Percentiles rank a stretch among this genome's conserved stretches.
These are phyloP conservation scores for Climacteris rufus DNA, from an alignment of 2,113 vertebrate species.

Conservation along the genomic window DNA sequence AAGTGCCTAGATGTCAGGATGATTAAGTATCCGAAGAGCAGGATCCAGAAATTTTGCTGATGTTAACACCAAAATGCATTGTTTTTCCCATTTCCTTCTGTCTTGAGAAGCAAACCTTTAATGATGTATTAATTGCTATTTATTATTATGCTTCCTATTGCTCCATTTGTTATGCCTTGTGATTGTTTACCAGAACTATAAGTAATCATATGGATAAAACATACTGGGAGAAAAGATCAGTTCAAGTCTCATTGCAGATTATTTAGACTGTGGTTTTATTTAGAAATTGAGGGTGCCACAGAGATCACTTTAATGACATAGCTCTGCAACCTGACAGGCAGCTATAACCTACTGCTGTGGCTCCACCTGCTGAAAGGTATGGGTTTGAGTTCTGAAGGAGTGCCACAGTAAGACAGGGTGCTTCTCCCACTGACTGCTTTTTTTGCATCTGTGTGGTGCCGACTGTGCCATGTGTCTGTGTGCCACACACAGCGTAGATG, in stretches of 20 bases:
- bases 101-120: constrained; percentile 29
- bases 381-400: neutral
- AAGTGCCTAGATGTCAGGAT: constrained; percentile 9
- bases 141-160: constrained; percentile 15
- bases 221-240: neutral
- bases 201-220: neutral
- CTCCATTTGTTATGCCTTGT: neutral
- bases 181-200: neutral
- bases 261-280: neutral
- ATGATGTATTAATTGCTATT: constrained; percentile 61
- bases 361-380: constrained; percentile 58
- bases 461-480: neutral
- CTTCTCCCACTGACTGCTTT: neutral
- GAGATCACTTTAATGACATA: neutral
- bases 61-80: constrained; percentile 51
- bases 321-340: neutral
- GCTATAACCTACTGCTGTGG: constrained; percentile 55
- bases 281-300: neutral
- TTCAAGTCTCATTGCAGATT: neutral
- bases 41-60: constrained; percentile 51
- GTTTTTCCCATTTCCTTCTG: constrained; percentile 10
- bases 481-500: too few species aligned
- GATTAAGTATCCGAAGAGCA: constrained; percentile 21
- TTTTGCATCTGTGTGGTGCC: neutral
- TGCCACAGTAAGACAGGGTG: neutral